Conservation (phyloP, 2,888 invertebrate genomes). For the Monochamus alternatus region DNA sequence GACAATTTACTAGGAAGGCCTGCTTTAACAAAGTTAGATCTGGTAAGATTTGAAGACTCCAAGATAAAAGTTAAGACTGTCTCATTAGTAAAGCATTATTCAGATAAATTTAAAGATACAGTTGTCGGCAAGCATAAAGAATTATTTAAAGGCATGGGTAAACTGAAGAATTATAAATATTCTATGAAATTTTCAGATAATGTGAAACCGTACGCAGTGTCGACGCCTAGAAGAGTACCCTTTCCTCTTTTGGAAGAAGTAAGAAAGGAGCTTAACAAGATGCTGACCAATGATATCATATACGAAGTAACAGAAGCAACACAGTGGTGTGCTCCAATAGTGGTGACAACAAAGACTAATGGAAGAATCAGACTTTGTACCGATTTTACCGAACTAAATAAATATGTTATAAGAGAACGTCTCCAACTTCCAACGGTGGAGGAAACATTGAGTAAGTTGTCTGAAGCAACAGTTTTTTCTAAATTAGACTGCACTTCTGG, state of each 20-base stretch:
- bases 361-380: neutral
- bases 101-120: neutral
- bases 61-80: neutral
- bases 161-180: slow-evolving; percentile 3
- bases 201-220: neutral
- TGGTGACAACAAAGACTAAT: neutral
- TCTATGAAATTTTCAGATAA: neutral
- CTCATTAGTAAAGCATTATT: too few species aligned
- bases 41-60: neutral
- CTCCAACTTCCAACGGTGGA: slow-evolving; percentile 2
- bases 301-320: neutral
- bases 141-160: neutral
- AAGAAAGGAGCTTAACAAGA: neutral
- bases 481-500: neutral
- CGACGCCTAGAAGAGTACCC: neutral
- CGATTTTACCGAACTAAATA: slow-evolving; percentile 13
- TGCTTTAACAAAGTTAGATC: slow-evolving; percentile 1
- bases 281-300: neutral
- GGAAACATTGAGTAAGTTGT: neutral
- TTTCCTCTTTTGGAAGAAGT: neutral
- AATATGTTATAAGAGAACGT: neutral
- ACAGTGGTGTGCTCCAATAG: slow-evolving; percentile 12
- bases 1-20: slow-evolving; percentile 21
- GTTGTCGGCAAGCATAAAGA: neutral
- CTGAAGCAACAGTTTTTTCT: neutral